A percentile compares a stretch with the other conserved stretches of the same genome.
Conservation (phyloP, 2,113 vertebrate species). For the Aviceda subcristata region DNA sequence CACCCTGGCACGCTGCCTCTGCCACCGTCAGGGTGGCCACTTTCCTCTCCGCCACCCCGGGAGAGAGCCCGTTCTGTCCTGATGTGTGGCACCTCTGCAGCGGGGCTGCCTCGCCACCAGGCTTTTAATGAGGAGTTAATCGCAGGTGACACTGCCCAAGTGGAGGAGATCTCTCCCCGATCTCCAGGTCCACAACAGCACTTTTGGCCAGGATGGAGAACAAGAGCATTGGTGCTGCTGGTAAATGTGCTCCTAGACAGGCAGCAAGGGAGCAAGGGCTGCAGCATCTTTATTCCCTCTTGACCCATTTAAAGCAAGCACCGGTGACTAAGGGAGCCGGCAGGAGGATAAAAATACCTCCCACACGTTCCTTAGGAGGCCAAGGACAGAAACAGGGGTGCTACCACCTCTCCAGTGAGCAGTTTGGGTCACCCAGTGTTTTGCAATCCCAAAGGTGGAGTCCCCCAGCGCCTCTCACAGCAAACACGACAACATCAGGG, state of each 20-base stretch:
- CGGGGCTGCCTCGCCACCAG: fast-evolving
- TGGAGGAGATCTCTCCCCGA: background rate
- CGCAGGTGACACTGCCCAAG: background rate
- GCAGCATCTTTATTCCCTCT: slow-evolving; percentile 44
- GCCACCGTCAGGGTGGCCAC: background rate
- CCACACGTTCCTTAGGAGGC: slow-evolving; percentile 13
- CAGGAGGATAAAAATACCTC: slow-evolving; percentile 58
- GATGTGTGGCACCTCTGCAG: background rate
- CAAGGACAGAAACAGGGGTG: slow-evolving; percentile 34
- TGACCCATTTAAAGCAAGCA: slow-evolving; percentile 61
- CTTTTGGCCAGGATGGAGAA: background rate
- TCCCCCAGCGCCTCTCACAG: background rate
- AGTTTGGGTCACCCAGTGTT: background rate
- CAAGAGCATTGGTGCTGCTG: background rate
- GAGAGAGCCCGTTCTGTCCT: background rate
- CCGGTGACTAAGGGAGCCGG: slow-evolving; percentile 21
- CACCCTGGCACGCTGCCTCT: background rate
- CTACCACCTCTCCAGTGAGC: background rate
- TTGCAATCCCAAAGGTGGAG: background rate
- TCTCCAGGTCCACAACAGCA: background rate
- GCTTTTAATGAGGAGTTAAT: slow-evolving; percentile 3
- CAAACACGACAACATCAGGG: fast-evolving
- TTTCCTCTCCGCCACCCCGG: fast-evolving
- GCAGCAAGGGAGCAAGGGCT: background rate
- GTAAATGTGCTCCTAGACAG: background rate